phyloP scores from a whole-genome alignment of 2,888 invertebrate genomes.

The Rhagonycha fulva region DNA sequence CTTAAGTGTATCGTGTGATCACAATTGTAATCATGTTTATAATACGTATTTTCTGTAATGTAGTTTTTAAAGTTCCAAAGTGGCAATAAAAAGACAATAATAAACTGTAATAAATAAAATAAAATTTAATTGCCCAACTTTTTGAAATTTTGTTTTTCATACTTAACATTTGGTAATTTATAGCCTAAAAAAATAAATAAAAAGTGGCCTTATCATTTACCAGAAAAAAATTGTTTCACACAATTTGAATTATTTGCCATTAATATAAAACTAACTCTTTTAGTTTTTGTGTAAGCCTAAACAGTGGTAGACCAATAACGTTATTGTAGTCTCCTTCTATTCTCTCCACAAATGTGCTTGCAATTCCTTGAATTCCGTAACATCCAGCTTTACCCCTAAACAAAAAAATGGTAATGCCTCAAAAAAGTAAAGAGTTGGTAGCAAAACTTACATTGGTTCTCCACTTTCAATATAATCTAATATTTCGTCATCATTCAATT shows the following conservation, averaged over 20 bases:
- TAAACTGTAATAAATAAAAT: background rate
- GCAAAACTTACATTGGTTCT: constrained; percentile 80
- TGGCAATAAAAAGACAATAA: background rate
- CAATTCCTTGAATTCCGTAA: constrained; percentile 72
- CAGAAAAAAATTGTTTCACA: background rate
- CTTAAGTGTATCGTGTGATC: background rate
- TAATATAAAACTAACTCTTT: constrained; percentile 39
- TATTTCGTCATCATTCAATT: constrained; percentile 75
- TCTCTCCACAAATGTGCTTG: constrained; percentile 64
- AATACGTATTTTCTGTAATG: background rate
- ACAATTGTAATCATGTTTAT: background rate
- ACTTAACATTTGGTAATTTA: background rate
- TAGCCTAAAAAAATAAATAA: background rate
- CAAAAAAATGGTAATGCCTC: constrained; percentile 11
- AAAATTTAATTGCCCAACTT: background rate
- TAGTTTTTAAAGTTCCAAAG: background rate
- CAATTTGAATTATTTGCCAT: background rate
- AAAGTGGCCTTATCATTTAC: background rate
- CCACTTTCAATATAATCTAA: constrained; percentile 82
- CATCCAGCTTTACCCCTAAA: constrained; percentile 66
- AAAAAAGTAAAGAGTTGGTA: background rate
- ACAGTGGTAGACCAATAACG: constrained; percentile 72
- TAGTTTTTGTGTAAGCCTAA: constrained; percentile 48
- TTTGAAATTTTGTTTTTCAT: background rate
- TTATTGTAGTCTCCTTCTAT: constrained; percentile 71